Evolutionary conservation across 2,113 vertebrate genomes (phyloP).

Genomic region (Gopherus evgoodei): DNA sequence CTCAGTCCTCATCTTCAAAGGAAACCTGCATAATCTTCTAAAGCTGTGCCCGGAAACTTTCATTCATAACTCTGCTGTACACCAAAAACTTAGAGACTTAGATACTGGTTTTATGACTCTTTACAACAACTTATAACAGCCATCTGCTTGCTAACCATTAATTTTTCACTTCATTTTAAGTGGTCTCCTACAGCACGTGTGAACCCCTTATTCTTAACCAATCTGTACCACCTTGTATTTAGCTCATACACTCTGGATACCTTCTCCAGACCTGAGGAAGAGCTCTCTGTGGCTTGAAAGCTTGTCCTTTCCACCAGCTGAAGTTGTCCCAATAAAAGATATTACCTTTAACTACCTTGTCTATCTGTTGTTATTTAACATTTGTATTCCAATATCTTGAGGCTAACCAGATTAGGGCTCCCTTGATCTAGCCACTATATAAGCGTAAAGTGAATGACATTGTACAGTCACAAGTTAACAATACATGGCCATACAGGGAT

Average conservation of each 20-base stretch:
- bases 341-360: not conserved
- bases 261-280: not conserved
- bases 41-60: not conserved
- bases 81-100: not conserved
- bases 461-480: not conserved
- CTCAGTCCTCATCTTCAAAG: not conserved
- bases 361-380: not conserved
- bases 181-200: not conserved
- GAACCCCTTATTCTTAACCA: not conserved
- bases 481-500: not conserved
- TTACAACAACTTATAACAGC: not conserved
- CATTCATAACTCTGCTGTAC: not conserved
- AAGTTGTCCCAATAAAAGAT: not conserved
- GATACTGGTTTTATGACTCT: not conserved
- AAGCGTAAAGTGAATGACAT: not conserved
- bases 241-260: not conserved
- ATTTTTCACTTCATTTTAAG: not conserved
- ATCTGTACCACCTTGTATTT: not conserved
- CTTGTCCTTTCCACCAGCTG: not conserved
- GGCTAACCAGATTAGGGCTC: not conserved
- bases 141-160: not conserved
- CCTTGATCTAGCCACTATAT: not conserved
- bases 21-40: not conserved
- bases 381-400: not conserved
- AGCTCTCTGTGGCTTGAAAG: not conserved